Conservation (phyloP, 2,113 vertebrate species). For the Rhynchopsitta pachyrhyncha region DNA sequence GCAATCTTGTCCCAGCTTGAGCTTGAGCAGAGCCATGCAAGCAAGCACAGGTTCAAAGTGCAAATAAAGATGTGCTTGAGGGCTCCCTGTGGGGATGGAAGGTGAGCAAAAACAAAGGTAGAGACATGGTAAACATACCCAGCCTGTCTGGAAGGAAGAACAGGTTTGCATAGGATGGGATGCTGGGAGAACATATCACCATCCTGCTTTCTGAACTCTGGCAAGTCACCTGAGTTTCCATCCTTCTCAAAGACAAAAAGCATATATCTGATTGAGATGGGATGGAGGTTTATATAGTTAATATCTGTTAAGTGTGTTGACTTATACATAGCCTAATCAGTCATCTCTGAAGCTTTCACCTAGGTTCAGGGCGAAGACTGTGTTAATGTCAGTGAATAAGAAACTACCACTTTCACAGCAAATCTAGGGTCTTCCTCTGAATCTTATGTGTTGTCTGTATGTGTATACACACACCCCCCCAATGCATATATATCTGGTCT, state of each 20-base stretch:
- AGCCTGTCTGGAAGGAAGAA: constrained; percentile 57
- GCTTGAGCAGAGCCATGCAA: not conserved
- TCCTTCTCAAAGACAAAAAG: not conserved
- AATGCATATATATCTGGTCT: not conserved
- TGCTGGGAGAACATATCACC: not conserved
- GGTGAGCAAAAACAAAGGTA: constrained; percentile 51
- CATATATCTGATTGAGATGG: not conserved
- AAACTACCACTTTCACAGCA: not conserved
- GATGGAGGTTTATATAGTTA: not conserved
- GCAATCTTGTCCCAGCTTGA: not conserved
- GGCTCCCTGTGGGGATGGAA: constrained; percentile 55
- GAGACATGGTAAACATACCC: constrained; percentile 51
- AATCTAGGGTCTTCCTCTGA: not conserved
- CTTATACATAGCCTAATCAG: not conserved
- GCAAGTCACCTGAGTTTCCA: not conserved
- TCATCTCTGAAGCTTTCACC: not conserved
- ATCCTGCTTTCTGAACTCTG: not conserved
- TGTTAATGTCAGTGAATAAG: not conserved
- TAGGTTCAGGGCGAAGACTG: not conserved
- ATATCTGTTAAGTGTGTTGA: not conserved
- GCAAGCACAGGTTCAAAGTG: constrained; percentile 57
- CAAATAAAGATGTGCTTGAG: constrained; percentile 56
- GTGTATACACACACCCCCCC: not conserved
- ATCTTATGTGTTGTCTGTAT: not conserved
- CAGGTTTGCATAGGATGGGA: constrained; percentile 34